Base-by-base conservation (phyloP, 2,888 invertebrate species). In the Nasonia oneida region DNA sequence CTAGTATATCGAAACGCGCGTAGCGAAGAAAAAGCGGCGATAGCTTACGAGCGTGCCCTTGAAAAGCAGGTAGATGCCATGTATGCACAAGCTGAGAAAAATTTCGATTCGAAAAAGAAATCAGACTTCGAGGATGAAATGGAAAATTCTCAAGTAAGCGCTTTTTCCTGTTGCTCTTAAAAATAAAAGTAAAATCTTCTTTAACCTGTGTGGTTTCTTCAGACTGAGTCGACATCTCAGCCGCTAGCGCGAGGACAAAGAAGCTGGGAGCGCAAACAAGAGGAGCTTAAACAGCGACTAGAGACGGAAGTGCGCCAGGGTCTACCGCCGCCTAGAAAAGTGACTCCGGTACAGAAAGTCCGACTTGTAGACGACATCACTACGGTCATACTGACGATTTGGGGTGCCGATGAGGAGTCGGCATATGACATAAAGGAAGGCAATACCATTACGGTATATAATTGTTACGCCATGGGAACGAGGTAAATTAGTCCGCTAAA, bases 331-430 rank as follows among this genome's bases (percentile, higher is more conserved):
- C 90, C 89, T 33, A 92, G 94, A 57, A 90, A 94, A 75, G 94
- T 94, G 18, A 91, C 92, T 14, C 89, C 94, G 1, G 90, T 95
- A 77, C 89, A 94, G 79, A 94, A 94, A 90, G 88, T 95, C 82
- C 92, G 94, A 50, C 90, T 95, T 14, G 89, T 94, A 50, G 94
- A 95, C 88, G 92, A 92, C 73, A 90, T 92, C 5, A 90, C 90
- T 42, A 91, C 91, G 83, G 94, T 94, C 5, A 92, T 95, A 90
- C 92, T 97, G 88, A 96, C 96, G 10, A 94, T 97, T 86, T 97
- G 97, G 97, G 94, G 95, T 80, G 96, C 96, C 0, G 94, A 94
- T 23, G 96, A 96, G 39, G 95, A 95, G 2, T 93, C 96, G 23
- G 88, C 94, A 18, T 94, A 95, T 29, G 90, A 95, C 8, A 92